These are phyloP conservation scores for Macquaria australasica DNA, from an alignment of 2,113 vertebrate species.

Conservation along the genomic window DNA sequence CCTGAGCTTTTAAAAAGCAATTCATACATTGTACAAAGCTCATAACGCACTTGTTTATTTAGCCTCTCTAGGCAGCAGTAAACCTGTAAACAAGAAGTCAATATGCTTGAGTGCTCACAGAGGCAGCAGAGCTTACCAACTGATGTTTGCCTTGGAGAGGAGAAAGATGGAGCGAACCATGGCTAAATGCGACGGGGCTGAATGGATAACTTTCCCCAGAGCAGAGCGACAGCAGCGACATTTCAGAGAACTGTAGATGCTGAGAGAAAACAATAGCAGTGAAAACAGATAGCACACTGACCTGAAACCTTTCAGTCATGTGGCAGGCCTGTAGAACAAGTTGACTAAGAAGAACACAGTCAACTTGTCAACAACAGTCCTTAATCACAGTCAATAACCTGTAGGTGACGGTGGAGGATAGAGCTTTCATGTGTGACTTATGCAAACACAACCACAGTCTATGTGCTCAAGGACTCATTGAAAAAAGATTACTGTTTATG, in stretches of 20 bases:
- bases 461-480: background rate
- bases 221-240: conserved; percentile 83
- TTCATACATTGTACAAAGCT: background rate
- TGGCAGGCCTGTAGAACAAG: background rate
- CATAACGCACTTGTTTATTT: background rate
- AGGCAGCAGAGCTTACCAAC: conserved; percentile 83
- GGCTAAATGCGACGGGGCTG: conserved; percentile 79
- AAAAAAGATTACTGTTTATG: no score
- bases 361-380: no score
- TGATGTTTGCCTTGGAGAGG: conserved; percentile 86
- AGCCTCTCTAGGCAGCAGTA: conserved; percentile 16
- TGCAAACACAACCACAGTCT: background rate
- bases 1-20: conserved; percentile 13
- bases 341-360: background rate
- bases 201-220: conserved; percentile 86
- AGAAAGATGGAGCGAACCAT: conserved; percentile 88
- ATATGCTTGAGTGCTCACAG: conserved; percentile 6
- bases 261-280: conserved; percentile 55
- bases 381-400: background rate
- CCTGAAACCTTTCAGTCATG: background rate
- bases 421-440: background rate
- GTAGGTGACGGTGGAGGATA: background rate
- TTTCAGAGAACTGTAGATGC: conserved; percentile 85
- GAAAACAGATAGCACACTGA: background rate
- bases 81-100: conserved; percentile 37